phyloP scores from a whole-genome alignment of 2,888 invertebrate genomes.

The Macrosoma leucophasiata region DNA sequence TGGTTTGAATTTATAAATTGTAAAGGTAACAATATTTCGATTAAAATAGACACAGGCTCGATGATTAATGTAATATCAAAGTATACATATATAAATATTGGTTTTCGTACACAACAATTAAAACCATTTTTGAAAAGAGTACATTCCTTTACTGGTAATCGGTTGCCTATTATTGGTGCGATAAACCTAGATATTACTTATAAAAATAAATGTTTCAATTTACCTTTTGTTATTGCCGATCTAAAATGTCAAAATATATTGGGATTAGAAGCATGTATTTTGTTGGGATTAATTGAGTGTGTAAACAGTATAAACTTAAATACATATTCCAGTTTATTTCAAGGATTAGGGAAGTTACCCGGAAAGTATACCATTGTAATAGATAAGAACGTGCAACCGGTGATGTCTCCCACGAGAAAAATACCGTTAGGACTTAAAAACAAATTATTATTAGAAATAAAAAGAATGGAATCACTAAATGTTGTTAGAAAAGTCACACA shows the following conservation, averaged over 20 bases:
- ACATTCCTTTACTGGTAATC: too few species aligned
- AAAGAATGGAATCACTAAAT: conserved; percentile 16
- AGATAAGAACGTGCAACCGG: conserved; percentile 18
- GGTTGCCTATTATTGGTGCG: too few species aligned
- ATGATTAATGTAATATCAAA: too few species aligned
- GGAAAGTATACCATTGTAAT: conserved; percentile 22
- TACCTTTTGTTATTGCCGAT: too few species aligned
- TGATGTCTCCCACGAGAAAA: conserved; percentile 22
- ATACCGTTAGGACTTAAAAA: conserved; percentile 26
- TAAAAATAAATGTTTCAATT: too few species aligned
- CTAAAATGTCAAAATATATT: too few species aligned
- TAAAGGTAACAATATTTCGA: too few species aligned
- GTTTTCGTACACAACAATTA: too few species aligned
- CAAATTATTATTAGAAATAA: conserved; percentile 16
- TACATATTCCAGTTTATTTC: conserved; percentile 21
- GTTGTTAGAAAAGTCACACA: conserved; percentile 20
- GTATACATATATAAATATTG: too few species aligned
- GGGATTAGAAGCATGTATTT: conserved; percentile 1
- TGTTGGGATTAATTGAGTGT: neutral
- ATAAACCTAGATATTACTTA: too few species aligned
- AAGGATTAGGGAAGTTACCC: conserved; percentile 24
- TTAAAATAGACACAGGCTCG: too few species aligned
- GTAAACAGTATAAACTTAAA: conserved; percentile 2
- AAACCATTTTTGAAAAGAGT: too few species aligned
- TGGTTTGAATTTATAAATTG: conserved; percentile 2